Conservation (phyloP, 2,797 vertebrate species). For the Rhynchotus rufescens region DNA sequence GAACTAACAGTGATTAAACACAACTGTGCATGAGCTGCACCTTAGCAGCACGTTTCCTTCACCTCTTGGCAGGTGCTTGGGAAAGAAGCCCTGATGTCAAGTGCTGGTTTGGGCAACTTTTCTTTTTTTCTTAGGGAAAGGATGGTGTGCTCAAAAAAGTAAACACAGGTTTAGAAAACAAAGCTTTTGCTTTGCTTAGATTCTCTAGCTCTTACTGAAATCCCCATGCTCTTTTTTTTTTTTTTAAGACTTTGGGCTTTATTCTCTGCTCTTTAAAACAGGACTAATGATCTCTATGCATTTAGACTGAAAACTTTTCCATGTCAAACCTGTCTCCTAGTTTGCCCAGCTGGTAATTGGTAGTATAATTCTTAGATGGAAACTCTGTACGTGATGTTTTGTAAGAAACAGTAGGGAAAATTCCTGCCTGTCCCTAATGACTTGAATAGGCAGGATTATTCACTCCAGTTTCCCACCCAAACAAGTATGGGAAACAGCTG, state of each 20-base stretch:
- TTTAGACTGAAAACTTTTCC: not conserved
- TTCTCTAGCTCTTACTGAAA: not conserved
- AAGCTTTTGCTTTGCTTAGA: not conserved
- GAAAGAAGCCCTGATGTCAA: not conserved
- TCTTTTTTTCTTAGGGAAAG: not conserved
- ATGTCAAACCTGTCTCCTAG: not conserved
- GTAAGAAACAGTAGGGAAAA: not conserved
- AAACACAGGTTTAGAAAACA: not conserved
- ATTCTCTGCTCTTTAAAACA: not conserved
- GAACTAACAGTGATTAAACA: not conserved
- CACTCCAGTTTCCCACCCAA: constrained; percentile 15
- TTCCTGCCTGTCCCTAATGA: not conserved
- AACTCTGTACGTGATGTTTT: not conserved
- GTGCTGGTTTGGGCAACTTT: not conserved
- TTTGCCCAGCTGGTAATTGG: not conserved
- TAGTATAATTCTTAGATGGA: not conserved
- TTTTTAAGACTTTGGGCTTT: not conserved
- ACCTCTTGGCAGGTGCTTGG: not conserved
- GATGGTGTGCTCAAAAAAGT: not conserved
- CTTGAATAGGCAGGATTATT: not conserved
- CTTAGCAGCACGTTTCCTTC: not conserved
- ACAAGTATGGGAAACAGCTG: constrained; percentile 49
- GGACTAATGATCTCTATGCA: not conserved
- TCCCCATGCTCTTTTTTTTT: not conserved
- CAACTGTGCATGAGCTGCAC: not conserved